Percentiles rank a stretch among this genome's conserved stretches.
phyloP scores from a whole-genome alignment of 1,140 invertebrate species.

The Aphelenchoides besseyi region DNA sequence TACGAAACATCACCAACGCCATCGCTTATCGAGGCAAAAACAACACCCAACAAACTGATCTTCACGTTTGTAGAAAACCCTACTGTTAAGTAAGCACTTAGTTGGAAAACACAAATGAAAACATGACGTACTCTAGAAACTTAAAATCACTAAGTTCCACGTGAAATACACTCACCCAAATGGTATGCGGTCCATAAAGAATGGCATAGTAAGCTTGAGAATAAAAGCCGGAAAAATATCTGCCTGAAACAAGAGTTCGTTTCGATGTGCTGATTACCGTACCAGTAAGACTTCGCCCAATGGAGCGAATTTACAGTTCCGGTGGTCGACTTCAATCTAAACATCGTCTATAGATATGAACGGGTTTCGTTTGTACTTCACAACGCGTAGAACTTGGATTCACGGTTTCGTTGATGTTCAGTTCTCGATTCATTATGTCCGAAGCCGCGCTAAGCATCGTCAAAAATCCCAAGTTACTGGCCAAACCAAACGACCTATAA shows the following conservation, averaged over 20 bases:
- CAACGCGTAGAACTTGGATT: not conserved
- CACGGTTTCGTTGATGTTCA: not conserved
- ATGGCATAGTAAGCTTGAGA: not conserved
- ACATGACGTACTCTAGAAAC: constrained; percentile 1
- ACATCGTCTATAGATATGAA: too few species aligned
- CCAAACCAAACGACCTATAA: constrained; percentile 40
- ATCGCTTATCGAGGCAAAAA: constrained; percentile 13
- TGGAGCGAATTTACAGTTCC: not conserved
- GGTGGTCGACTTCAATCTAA: not conserved
- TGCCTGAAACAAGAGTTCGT: not conserved
- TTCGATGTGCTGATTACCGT: too few species aligned
- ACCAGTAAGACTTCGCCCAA: not conserved
- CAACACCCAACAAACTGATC: not conserved
- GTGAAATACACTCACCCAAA: not conserved
- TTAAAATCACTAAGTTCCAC: not conserved
- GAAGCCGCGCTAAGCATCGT: constrained; percentile 43
- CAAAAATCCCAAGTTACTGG: constrained; percentile 43
- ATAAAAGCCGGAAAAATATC: not conserved
- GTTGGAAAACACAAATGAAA: not conserved
- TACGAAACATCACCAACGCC: constrained; percentile 18
- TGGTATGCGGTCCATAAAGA: not conserved
- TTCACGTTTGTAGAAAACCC: not conserved
- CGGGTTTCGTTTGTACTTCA: not conserved
- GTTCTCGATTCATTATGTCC: constrained; percentile 31
- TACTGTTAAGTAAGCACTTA: not conserved